Base-by-base conservation (phyloP, 2,113 vertebrate genomes). In the Proterorhinus semilunaris region DNA sequence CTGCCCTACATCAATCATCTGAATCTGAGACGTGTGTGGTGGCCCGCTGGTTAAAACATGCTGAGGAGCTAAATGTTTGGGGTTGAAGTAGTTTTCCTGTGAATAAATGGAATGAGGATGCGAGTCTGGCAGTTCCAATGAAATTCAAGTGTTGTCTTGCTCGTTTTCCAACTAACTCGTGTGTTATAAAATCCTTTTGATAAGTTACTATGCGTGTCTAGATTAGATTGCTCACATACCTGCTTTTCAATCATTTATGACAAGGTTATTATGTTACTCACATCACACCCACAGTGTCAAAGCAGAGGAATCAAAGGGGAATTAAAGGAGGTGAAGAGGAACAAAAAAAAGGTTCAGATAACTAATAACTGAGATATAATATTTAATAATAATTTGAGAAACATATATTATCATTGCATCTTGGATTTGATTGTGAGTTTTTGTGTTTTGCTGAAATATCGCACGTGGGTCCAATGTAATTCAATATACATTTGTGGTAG, bases 401-500 rank as follows among this genome's bases (percentile, higher is more conserved):
- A 36, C 4, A 36, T 36, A n/a, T n/a, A 36, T 36, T 36, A 36
- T 36, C 4, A 36, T 36, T 36, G 27, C 27, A 36, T 36, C n/a
- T 36, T 36, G 27, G 27, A 36, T 36, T n/a, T n/a, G n/a, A n/a
- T 36, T 36, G 3, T 4, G 27, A 36, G 27, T 36, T 36, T 36
- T n/a, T n/a, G 27, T 36, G 27, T 36, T 36, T 36, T 36, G 27
- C 27, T 36, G 27, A 36, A 36, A 36, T 21, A 21, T 21, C 21
- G 2, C 21, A 21, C 21, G 21, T 21, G 21, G 21, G 21, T 21
- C 21, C 21, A 5, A 7, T 59, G 15, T 8, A 15, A 13, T 61
- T 76, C 27, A 0, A 13, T 59, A 44, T 8, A 15, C 7, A 44
- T 76, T 68, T 65, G 52, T 16, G 9, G 12, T 54, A 52, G 42